These are phyloP conservation scores for Conus ventricosus DNA, from an alignment of 1,140 invertebrate species.

Conservation along the genomic window DNA sequence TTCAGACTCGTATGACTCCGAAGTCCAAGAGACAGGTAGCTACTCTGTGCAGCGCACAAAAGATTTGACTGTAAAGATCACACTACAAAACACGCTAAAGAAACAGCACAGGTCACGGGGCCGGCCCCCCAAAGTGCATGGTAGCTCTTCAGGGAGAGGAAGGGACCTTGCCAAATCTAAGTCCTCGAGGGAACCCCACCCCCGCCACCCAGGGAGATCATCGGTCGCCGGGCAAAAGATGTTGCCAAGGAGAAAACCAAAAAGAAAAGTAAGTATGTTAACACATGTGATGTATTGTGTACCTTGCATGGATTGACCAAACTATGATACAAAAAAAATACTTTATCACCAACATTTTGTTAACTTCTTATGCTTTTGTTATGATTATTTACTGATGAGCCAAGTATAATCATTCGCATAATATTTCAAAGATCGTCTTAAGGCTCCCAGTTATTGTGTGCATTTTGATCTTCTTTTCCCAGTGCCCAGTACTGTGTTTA, in stretches of 20 bases:
- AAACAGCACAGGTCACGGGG: constrained; percentile 28
- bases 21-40: constrained; percentile 32
- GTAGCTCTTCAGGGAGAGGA: background rate
- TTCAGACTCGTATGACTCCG: constrained; percentile 32
- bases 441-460: no score
- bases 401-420: no score
- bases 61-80: constrained; percentile 60
- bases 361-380: no score
- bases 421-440: no score
- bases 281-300: background rate
- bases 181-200: constrained; percentile 32
- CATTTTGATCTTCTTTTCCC: no score
- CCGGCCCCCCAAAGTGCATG: constrained; percentile 20
- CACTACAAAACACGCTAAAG: constrained; percentile 48
- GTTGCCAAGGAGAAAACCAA: constrained; percentile 47
- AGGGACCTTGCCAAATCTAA: constrained; percentile 15
- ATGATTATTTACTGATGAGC: no score
- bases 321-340: no score
- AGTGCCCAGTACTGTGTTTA: no score
- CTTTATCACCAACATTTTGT: no score
- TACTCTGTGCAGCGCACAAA: constrained; percentile 53
- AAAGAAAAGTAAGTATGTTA: constrained; percentile 48
- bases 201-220: constrained; percentile 52
- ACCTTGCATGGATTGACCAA: no score
- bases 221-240: constrained; percentile 64